Base-by-base conservation (phyloP, 2,113 vertebrate genomes). In the Burhinus oedicnemus region DNA sequence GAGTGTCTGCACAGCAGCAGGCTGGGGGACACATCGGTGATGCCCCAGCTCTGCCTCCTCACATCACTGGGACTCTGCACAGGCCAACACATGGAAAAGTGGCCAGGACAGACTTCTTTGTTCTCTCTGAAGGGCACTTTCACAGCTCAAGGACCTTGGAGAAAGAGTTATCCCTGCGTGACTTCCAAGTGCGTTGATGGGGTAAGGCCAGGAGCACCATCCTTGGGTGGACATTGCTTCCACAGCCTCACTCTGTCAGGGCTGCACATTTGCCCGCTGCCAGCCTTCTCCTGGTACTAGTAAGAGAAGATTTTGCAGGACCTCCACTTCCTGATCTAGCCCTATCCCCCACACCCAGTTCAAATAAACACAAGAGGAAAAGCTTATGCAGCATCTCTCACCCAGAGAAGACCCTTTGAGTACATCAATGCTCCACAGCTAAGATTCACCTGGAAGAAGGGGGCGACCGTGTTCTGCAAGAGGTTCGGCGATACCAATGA, bases 1-100 rank as follows among this genome's bases (percentile, higher is more conserved):
- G 18, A 6, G 13, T 11, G 18, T 49, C 44, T n/a, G 14, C 12
- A 6, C 64, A 65, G 38, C 2, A 4, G 52, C 47, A 64, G 45
- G 55, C 45, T 82, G 64, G 30, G 19, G 44, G 6, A 72, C 0
- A 0, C 23, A 8, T 16, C 3, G 3, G 13, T 5, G 6, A 4
- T 49, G n/a, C 16, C 47, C 14, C 14, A 5, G 15, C 30, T 68
- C 45, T 62, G 30, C 16, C 19, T 38, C 40, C 7, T 62, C 29
- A 6, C 34, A 18, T 65, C 4, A 12, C 55, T 17, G 2, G n/a
- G 45, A 45, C 32, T 30, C 25, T 49, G 19, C 54, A 30, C 11
- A 38, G 29, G 12, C 23, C 7, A 4, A 44, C n/a, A 61, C 8
- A 11, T 40, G 27, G 58, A 61, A 61, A 23, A 16, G 9, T 32